Evolutionary conservation across 2,888 invertebrate genomes (phyloP).

Genomic region (Orthosia gracilis): DNA sequence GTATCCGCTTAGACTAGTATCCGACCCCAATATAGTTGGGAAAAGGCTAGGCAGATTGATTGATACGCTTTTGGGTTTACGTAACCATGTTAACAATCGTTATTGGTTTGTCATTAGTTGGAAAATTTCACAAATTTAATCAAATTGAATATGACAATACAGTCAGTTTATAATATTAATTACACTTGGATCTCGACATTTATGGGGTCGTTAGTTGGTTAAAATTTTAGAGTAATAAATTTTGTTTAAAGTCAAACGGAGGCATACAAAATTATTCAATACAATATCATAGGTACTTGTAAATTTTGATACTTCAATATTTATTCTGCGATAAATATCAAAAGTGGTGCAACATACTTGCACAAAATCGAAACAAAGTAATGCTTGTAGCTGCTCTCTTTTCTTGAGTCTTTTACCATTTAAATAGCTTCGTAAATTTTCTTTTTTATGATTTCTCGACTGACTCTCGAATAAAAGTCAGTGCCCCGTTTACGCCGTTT

Average conservation of each 20-base stretch:
- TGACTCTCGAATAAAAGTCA: constrained; percentile 36
- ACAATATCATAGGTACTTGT: not conserved
- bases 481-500: constrained; percentile 16
- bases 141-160: constrained; percentile 30
- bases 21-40: too few relatives aligned
- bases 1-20: too few relatives aligned
- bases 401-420: not conserved
- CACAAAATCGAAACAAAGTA: not conserved
- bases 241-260: constrained; percentile 10
- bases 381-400: not conserved
- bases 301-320: not conserved
- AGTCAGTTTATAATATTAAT: constrained; percentile 30
- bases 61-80: too few relatives aligned
- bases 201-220: constrained; percentile 28
- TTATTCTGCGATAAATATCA: not conserved
- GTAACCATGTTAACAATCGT: not conserved
- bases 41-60: too few relatives aligned
- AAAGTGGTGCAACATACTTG: too few relatives aligned
- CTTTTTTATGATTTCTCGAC: constrained; percentile 19
- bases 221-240: constrained; percentile 17
- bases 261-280: not conserved
- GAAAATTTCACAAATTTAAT: not conserved
- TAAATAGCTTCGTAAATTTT: constrained; percentile 21
- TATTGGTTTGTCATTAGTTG: not conserved
- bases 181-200: constrained; percentile 28